Conservation (phyloP, 2,797 vertebrate species). For the Hydrolagus colliei region DNA sequence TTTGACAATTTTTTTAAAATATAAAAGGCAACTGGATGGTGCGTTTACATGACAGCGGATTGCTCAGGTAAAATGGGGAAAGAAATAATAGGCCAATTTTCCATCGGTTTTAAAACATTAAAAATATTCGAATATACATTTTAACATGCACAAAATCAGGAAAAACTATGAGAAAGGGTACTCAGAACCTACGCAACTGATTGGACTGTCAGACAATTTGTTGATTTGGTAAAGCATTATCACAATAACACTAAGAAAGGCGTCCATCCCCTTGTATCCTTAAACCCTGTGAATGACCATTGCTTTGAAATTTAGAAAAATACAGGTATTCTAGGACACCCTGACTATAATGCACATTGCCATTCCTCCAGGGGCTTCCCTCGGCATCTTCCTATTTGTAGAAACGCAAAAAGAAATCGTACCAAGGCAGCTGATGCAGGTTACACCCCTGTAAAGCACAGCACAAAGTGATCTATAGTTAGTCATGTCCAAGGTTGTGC, state of each 20-base stretch:
- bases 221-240: constrained; percentile 78
- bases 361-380: neutral
- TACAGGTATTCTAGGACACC: constrained; percentile 10
- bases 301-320: constrained; percentile 22
- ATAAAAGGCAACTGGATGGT: constrained; percentile 53
- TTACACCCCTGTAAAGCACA: neutral
- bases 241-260: constrained; percentile 64
- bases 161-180: constrained; percentile 60
- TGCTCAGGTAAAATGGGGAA: constrained; percentile 64
- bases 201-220: constrained; percentile 62
- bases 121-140: constrained; percentile 45
- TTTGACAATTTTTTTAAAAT: constrained; percentile 33
- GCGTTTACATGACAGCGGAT: constrained; percentile 76
- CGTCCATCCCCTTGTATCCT: constrained; percentile 58
- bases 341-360: neutral
- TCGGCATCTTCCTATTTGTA: constrained; percentile 18
- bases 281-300: constrained; percentile 18
- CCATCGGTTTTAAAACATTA: constrained; percentile 62
- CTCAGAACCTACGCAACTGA: constrained; percentile 57
- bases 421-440: neutral
- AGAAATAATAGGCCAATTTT: constrained; percentile 59
- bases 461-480: constrained; percentile 17
- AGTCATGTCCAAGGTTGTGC: constrained; percentile 16
- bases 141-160: constrained; percentile 69
- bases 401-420: neutral